Evolutionary conservation across 2,888 invertebrate genomes (phyloP), one percentile per base, ranked within the genome.

Genomic region (Cerastoderma edule): DNA sequence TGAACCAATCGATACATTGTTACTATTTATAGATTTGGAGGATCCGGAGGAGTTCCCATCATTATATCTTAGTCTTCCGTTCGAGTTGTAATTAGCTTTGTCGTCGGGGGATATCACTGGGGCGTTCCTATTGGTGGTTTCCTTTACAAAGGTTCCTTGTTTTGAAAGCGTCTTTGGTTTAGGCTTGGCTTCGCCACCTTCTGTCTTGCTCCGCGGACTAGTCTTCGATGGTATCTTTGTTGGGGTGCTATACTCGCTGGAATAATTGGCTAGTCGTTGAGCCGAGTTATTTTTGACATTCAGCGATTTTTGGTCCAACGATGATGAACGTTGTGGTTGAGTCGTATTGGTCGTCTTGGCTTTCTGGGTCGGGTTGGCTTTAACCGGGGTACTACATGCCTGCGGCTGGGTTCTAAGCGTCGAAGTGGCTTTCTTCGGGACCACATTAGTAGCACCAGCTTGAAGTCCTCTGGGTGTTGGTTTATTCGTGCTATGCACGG

Each of bases 101-200:
- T 72, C 76, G 24, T 71, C 65, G 0, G 79, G 68, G 24, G 83
- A 80, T 39, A 85, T 84, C 10, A 84, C 82, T 8, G 88, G 87
- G 13, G 83, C 85, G 74, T 85, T 87, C 22, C 72, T 75, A 4
- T 88, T 82, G 24, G 90, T 84, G n/a, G 91, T 87, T 86, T 97
- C 97, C 93, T 97, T 98, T 0, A 97, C 96, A 91, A 98, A 98
- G 0, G 98, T 98, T 19, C 97, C 97, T 92, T 98, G 97, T 33
- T 98, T 94, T 83, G 96, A 96, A 2, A 87, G 85, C 0, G 88
- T 86, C 69, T 84, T 87, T 19, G 90, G 90, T 72, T 88, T 77
- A 24, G 87, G 88, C 10, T 67, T 33, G 33, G 57, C 57, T 50
- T 73, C 70, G 22, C 30, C 28, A 8, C 28, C 39, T 4, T 72